phyloP scores from a whole-genome alignment of 2,888 invertebrate genomes.

The Cosmorhoe ocellata region DNA sequence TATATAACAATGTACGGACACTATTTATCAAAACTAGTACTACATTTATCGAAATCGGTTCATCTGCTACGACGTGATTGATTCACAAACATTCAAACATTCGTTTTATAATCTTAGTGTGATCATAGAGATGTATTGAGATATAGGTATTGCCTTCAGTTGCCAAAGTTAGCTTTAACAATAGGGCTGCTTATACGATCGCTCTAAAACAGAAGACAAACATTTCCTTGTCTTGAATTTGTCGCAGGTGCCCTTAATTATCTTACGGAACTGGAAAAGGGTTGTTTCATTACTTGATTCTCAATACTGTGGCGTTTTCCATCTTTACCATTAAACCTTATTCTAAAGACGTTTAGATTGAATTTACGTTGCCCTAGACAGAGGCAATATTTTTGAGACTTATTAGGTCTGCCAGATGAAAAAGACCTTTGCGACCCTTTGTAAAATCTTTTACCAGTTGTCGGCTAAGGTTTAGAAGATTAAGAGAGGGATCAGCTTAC shows the following conservation, averaged over 20 bases:
- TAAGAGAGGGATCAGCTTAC: constrained; percentile 25
- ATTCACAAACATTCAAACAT: too few species aligned
- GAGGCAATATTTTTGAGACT: constrained; percentile 25
- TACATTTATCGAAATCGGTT: too few species aligned
- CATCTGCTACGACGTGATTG: too few species aligned
- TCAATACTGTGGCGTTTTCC: constrained; percentile 8
- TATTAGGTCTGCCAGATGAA: constrained; percentile 30
- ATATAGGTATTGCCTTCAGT: too few species aligned
- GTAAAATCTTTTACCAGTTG: constrained; percentile 25
- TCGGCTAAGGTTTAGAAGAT: constrained; percentile 19
- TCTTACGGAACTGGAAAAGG: constrained; percentile 37
- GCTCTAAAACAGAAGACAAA: neutral
- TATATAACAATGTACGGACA: too few species aligned
- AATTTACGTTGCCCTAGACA: constrained; percentile 2
- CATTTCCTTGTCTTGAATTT: constrained; percentile 27
- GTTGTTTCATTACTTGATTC: constrained; percentile 33
- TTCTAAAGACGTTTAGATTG: neutral
- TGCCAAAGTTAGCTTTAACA: too few species aligned
- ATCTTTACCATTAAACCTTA: constrained; percentile 9
- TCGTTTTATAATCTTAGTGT: too few species aligned
- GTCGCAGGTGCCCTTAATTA: constrained; percentile 45
- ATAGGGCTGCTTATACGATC: too few species aligned
- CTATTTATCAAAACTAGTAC: too few species aligned
- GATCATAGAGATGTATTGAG: too few species aligned
- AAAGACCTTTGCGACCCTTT: constrained; percentile 28